Base-by-base conservation (phyloP, 2,888 invertebrate species). In the Heteromurus nitidus region DNA sequence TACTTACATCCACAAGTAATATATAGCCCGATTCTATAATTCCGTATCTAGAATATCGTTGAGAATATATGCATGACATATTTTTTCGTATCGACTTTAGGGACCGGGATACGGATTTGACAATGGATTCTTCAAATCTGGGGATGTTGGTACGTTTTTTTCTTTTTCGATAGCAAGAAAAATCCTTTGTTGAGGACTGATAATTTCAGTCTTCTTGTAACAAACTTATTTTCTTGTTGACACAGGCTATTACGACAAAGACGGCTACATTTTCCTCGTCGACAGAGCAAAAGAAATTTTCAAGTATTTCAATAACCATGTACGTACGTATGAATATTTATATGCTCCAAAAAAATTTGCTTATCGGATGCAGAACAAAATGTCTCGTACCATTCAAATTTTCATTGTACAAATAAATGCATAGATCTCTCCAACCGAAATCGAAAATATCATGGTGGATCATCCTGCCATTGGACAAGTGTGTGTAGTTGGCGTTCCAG, bases 281-380 rank as follows among this genome's bases (percentile, higher is more conserved):
- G 86, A 86, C 50, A 44, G 86, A 50, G 81, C 82, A 36, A 86
- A 86, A 28, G 86, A 86, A 79, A 85, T 86, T 11, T 86, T 86
- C 47, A 86, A 85, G 58, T 85, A 85, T 26, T 80, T 68, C 2
- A 80, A 80, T 31, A 85, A 85, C 62, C 85, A 86, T 64, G 86
- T 86, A 70, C 75, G 60, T 31, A 9, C n/a, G 36, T 36, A 36
- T 9, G 7, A 36, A 9, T 5, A 36, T 9, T 36, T 13, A 36
- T n/a, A n/a, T n/a, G n/a, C n/a, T n/a, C n/a, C n/a, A n/a, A n/a
- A n/a, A n/a, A n/a, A n/a, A n/a, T n/a, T 30, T 36, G 13, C 36
- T 36, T 36, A 36, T n/a, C n/a, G n/a, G 5, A 36, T n/a, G n/a
- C n/a, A n/a, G n/a, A n/a, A n/a, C n/a, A n/a, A n/a, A n/a, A n/a